Evolutionary conservation across 1,140 invertebrate species (phyloP), one percentile per base, ranked within the genome.

Genomic region (Rhysida immarginata): DNA sequence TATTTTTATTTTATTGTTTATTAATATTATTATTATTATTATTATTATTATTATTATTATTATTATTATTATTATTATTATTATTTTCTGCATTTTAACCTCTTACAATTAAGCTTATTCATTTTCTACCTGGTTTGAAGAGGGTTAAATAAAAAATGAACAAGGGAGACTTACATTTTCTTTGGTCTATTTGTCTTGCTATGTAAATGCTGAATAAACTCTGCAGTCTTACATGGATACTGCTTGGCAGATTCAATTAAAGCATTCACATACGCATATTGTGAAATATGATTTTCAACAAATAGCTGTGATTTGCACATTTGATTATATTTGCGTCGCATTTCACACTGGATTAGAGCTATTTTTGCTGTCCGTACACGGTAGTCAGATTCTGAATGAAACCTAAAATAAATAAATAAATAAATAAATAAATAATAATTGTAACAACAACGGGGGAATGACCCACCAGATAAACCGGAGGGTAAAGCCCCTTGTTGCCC

Each of bases 191-290:
- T 16, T 46, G 42, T 49, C 16, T 20, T 2, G 57, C 24, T 57
- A 48, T 29, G 45, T 43, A 48, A 23, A 44, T 35, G 53, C 2
- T 58, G 43, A 18, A 65, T 55, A 55, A 63, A 35, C 25, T 59
- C 26, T 11, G 60, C 57, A 13, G 63, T 58, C 50, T 55, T 44
- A 23, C 55, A 52, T 42, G 63, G 63, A 58, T 54, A 61, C 35
- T 54, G 45, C 49, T 54, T 55, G 25, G 62, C 58, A 41, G 62
- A 59, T 46, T 59, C 54, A 20, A 59, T 25, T 21, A 63, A 43
- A 21, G 54, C 26, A 16, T 26, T 29, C 1, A 35, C 29, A 35
- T 8, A 35, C 16, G 5, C 29, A 35, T 16, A 35, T 35, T 35
- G 29, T 8, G 16, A 35, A 8, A 8, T 35, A 8, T 35, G 29